Base-by-base conservation (phyloP, 2,888 invertebrate genomes). In the Mallateleia sp. region DNA sequence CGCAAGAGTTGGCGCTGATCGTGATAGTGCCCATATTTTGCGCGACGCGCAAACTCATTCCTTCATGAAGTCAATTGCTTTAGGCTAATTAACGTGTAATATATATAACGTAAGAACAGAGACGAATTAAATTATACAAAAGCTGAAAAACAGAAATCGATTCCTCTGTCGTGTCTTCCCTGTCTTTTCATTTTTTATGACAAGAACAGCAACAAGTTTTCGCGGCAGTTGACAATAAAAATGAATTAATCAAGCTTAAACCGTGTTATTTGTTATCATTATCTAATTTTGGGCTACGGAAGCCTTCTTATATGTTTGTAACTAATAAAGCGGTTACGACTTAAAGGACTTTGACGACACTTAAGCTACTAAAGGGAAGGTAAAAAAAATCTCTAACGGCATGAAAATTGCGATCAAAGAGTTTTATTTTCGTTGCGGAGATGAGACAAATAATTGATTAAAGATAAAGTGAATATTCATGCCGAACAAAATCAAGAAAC, bases 1-100 rank as follows among this genome's bases (percentile, higher is more conserved):
- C n/a, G n/a, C 90, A 88, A 66, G 91, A 90, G 54, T 88, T 92
- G 88, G 89, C 89, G 85, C 90, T 91, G 69, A 58, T 90, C 62
- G 78, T 90, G 66, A 88, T 94, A 80, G 86, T 91, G 89, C 92
- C 92, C 91, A 89, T 92, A 91, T 81, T 94, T 50, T 91, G 90
- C 89, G 92, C 90, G 86, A 87, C 91, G 92, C 93, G 91, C 90
- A 91, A 90, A 90, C 91, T 93, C 86, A 93, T 94, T 93, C 93
- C 93, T 94, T 93, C 92, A 94, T 94, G 93, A 93, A 91, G 94
- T 94, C 94, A 94, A 94, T 94, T 94, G 93, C 91, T 93, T 91
- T 93, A 93, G 93, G 91, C 91, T 93, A 94, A 92, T 90, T 90
- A 85, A 85, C 56, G 84, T 83, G 75, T 79, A 87, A 75, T 58